Evolutionary conservation across 1,140 invertebrate genomes (phyloP).

Genomic region (honey bee (Apis mellifera)): DNA sequence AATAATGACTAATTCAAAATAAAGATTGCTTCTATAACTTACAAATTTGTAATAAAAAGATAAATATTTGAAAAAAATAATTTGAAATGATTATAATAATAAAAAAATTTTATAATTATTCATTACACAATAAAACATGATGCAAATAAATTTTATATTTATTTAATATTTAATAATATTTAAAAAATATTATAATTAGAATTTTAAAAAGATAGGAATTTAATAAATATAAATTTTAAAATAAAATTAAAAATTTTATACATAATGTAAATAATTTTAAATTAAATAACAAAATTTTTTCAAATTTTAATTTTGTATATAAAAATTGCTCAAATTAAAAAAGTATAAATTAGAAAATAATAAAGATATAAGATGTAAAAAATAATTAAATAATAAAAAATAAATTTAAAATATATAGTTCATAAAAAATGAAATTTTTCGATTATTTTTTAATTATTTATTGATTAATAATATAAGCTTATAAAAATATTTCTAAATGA

Average conservation of each 20-base stretch:
- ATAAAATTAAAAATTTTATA: background rate
- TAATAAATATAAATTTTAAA: background rate
- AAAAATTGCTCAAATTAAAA: no score
- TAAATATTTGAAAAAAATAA: background rate
- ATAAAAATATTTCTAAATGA: background rate
- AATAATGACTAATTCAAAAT: slow-evolving; percentile 3
- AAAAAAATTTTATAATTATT: background rate
- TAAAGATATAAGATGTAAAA: no score
- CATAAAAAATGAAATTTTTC: background rate
- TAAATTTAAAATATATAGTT: background rate
- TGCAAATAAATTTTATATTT: background rate
- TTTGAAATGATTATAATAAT: background rate
- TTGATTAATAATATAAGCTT: background rate
- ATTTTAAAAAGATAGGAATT: background rate
- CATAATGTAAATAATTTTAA: background rate
- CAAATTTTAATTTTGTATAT: no score
- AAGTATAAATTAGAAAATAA: no score
- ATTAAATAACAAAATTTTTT: background rate
- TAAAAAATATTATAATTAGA: background rate
- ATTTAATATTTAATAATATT: background rate
- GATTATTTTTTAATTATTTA: background rate
- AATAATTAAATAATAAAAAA: no score
- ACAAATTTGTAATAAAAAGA: no score
- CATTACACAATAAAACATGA: background rate
- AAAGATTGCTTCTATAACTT: background rate